Base-by-base conservation (phyloP, 2,888 invertebrate genomes). In the Caenorhabditis sulstoni region DNA sequence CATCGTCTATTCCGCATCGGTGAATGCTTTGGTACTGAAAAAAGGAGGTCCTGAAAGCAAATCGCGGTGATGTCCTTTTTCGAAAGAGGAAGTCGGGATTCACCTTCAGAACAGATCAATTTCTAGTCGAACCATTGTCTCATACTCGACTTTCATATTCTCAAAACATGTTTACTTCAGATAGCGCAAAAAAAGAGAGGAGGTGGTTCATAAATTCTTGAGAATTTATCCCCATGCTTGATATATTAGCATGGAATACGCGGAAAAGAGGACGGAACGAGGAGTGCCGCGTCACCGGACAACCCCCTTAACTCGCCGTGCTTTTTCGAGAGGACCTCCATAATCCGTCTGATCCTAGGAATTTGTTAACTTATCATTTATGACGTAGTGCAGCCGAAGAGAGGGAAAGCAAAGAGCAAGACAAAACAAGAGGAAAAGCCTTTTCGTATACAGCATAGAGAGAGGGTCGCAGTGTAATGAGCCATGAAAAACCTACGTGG, bases 1-100 rank as follows among this genome's bases (percentile, higher is more conserved):
- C 53, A 58, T 58, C 39, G 73, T 73, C 73, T 64, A 73, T 73
- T 73, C 73, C 64, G 73, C 73, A n/a, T 71, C 71, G 62, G 29
- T 73, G 64, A 64, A 62, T 64, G 64, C 22, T 65, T 35, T 57
- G 57, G 71, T 53, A 41, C 7, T 41, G 41, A 41, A 8, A 20
- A 61, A 57, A 47, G 55, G 8, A 62, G 70, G 70, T 62, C 53
- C 70, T 35, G 16, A 22, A 45, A 9, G 8, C 11, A 47, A 61
- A 53, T 29, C 29, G 29, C 29, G 7, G 29, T 29, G 3, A n/a
- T 29, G 29, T 29, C 29, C 29, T 29, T 29, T n/a, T 29, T 29
- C 4, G 29, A 41, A 41, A 11, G 14, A 41, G 41, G 41, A 41
- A 41, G 41, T 29, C 29, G 7, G 29, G 7, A 29, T 3, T 5